Evolutionary conservation across 2,797 vertebrate genomes (phyloP).

Genomic region (Danio choprae): DNA sequence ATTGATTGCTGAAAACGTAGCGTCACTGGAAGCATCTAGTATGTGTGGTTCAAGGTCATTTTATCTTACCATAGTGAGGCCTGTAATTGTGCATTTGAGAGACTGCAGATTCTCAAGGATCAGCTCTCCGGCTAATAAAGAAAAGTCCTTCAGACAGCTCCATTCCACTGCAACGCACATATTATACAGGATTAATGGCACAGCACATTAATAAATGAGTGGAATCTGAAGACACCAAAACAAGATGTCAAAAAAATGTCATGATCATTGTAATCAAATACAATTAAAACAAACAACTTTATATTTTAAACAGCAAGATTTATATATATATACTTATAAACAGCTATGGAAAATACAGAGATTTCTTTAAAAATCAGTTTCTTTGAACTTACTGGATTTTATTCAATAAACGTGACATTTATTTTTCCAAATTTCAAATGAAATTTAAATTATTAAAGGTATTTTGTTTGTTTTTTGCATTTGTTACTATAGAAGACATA

Average conservation of each 20-base stretch:
- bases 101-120: constrained; percentile 88
- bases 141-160: constrained; percentile 92
- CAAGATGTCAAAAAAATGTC: background rate
- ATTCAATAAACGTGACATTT: too few relatives aligned
- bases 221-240: background rate
- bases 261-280: background rate
- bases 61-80: constrained; percentile 86
- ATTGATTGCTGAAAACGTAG: too few relatives aligned
- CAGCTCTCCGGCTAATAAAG: constrained; percentile 85
- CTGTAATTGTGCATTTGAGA: constrained; percentile 84
- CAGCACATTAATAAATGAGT: constrained; percentile 11
- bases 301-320: background rate
- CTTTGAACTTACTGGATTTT: too few relatives aligned
- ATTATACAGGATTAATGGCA: constrained; percentile 10
- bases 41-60: background rate
- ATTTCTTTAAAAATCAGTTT: too few relatives aligned
- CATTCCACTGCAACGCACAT: constrained; percentile 85
- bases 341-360: too few relatives aligned
- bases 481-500: too few relatives aligned
- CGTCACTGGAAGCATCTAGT: background rate
- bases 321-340: background rate
- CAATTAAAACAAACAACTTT: background rate
- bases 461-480: too few relatives aligned
- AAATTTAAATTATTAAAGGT: too few relatives aligned
- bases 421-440: too few relatives aligned